Evolutionary conservation across 2,113 vertebrate species (phyloP), one percentile per base, ranked within the genome.

Genomic region (Thalassoma bifasciatum): DNA sequence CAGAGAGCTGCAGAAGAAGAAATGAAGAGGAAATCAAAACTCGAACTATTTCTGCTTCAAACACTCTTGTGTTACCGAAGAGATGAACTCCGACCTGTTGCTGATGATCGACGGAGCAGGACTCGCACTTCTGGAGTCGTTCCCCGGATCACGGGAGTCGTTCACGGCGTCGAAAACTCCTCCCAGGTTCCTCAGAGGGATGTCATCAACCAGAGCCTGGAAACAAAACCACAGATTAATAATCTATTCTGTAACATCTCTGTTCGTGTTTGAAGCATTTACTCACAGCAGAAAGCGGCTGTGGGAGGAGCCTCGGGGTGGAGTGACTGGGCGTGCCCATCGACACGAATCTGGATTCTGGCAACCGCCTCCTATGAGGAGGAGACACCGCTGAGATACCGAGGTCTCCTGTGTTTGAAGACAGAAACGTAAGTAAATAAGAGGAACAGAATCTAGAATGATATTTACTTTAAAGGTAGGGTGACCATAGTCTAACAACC

Each of bases 1-100:
- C 46, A 91, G 1, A 0, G 90, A 94, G 66, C 94, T 94, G 83
- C 16, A 1, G 4, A 50, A 30, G n/a, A n/a, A n/a, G 11, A 24
- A n/a, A 46, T 1, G 17, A 11, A 36, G 11, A 14, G 5, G 19
- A 1, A 30, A 5, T 36, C 11, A 4, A 37, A n/a, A 57, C 13
- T 8, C 16, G 16, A 19, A 17, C 14, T 1, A 38, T n/a, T 19
- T 11, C 23, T 11, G 4, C 57, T 22, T n/a, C 13, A 40, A 0
- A 19, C 30, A n/a, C n/a, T n/a, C n/a, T n/a, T 0, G 8, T 37
- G 30, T 49, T 6, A 21, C 14, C 30, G n/a, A 16, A 21, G 5
- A 23, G 3, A 9, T 14, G 22, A 61, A 17, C 6, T 40, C 91
- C 63, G 50, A 95, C 95, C 56, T 37, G 36, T 91, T 86, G 40